Conservation (phyloP, 2,113 vertebrate species). For the Chunga burmeisteri region DNA sequence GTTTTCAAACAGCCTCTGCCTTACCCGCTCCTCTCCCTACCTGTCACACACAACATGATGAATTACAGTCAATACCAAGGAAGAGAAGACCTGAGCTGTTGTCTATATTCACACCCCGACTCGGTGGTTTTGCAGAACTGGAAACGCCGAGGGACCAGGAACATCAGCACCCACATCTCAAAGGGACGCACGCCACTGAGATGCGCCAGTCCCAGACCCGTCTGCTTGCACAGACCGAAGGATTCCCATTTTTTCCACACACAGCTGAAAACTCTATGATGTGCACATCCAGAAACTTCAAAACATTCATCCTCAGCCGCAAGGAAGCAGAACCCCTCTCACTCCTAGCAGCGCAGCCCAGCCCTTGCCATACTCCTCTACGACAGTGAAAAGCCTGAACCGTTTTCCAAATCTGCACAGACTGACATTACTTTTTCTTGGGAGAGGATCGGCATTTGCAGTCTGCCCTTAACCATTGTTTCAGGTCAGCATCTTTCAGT, state of each 20-base stretch:
- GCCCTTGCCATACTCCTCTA: background rate
- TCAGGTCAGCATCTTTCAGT: background rate
- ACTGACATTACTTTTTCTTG: background rate
- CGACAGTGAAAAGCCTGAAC: background rate
- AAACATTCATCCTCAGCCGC: background rate
- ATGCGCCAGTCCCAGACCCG: rapidly evolving
- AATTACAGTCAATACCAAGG: no score
- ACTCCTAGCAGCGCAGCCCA: rapidly evolving
- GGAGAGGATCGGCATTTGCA: background rate
- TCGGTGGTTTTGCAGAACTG: background rate
- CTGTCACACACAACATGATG: rapidly evolving
- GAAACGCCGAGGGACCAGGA: background rate
- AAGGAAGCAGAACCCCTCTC: background rate
- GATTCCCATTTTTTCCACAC: background rate
- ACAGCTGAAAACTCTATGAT: background rate
- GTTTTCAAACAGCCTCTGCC: background rate
- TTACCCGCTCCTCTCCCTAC: background rate
- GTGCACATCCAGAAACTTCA: background rate
- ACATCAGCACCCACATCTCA: background rate
- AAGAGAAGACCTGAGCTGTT: background rate
- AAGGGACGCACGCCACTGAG: background rate
- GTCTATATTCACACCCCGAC: rapidly evolving
- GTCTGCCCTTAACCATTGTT: background rate
- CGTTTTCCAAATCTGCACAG: background rate
- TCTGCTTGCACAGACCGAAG: background rate